A percentile compares a stretch with the other conserved stretches of the same genome.
Conservation (phyloP, 35 echinoderm and acorn worm genomes). For the Stichopus chloronotus region DNA sequence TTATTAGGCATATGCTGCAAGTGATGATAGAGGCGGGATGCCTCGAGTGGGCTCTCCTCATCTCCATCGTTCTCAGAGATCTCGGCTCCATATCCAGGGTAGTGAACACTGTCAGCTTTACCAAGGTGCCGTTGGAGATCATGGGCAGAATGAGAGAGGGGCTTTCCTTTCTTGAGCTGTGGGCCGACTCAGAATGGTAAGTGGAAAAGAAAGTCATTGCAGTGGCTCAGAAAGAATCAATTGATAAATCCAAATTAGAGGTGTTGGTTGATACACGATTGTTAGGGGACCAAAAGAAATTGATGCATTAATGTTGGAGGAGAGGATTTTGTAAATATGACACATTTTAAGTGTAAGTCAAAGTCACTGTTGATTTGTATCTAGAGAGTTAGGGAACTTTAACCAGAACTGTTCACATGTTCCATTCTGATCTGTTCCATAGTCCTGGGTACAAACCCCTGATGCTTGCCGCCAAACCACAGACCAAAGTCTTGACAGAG, state of each 20-base stretch:
- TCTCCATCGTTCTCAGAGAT: conserved; percentile 81
- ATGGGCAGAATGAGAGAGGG: conserved; percentile 93
- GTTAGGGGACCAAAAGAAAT: too few relatives aligned
- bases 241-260: neutral
- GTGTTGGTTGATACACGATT: too few relatives aligned
- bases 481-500: conserved; percentile 74
- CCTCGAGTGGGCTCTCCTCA: conserved; percentile 91
- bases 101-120: conserved; percentile 80
- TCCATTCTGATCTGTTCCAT: neutral
- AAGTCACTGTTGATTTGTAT: too few relatives aligned
- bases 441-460: conserved; percentile 69
- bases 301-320: too few relatives aligned
- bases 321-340: too few relatives aligned
- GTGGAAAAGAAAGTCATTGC: neutral
- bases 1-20: conserved; percentile 76
- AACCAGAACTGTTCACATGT: too few relatives aligned
- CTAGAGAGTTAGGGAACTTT: too few relatives aligned
- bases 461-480: conserved; percentile 75
- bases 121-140: conserved; percentile 79
- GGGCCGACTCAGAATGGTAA: conserved; percentile 96
- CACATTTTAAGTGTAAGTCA: too few relatives aligned
- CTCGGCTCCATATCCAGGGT: conserved; percentile 65
- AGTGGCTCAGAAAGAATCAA: neutral
- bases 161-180: conserved; percentile 84
- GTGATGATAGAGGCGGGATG: conserved; percentile 85